These are phyloP conservation scores for Alosa alosa DNA, from an alignment of 2,113 vertebrate species.

Conservation along the genomic window DNA sequence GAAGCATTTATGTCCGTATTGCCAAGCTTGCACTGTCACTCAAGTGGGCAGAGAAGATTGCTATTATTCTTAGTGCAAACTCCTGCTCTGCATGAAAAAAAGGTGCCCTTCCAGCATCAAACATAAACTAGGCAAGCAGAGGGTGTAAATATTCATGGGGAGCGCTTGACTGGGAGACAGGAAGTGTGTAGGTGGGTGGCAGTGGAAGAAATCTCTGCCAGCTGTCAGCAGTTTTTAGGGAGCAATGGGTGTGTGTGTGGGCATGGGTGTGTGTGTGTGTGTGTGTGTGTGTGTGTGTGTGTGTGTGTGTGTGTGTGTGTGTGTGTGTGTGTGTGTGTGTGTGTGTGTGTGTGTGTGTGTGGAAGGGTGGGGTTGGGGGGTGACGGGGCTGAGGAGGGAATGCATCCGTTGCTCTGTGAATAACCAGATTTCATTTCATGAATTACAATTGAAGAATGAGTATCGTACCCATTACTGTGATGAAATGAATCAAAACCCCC, in stretches of 20 bases:
- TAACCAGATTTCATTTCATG: constrained; percentile 29
- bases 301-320: background rate
- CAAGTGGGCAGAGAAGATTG: constrained; percentile 49
- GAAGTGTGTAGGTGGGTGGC: constrained; percentile 48
- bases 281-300: background rate
- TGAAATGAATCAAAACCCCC: background rate
- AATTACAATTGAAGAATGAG: constrained; percentile 38
- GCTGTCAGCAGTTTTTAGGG: constrained; percentile 62
- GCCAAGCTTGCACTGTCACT: constrained; percentile 25
- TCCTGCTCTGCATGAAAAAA: constrained; percentile 53
- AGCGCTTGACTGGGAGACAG: constrained; percentile 46
- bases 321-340: background rate
- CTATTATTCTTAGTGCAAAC: constrained; percentile 45
- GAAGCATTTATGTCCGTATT: constrained; percentile 31
- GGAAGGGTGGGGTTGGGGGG: constrained; percentile 24
- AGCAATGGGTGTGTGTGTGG: constrained; percentile 18
- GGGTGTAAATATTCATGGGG: constrained; percentile 65
- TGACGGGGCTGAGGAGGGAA: constrained; percentile 19
- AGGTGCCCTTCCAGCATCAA: constrained; percentile 53
- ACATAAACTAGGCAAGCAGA: constrained; percentile 58
- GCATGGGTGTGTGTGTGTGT: background rate
- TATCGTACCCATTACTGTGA: background rate
- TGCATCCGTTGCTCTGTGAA: constrained; percentile 31
- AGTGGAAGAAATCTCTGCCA: constrained; percentile 46
- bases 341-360: background rate